Percentiles rank a stretch among this genome's conserved stretches.
Evolutionary conservation across 2,113 vertebrate genomes (phyloP).

Genomic region (Dicerorhinus sumatrensis): DNA sequence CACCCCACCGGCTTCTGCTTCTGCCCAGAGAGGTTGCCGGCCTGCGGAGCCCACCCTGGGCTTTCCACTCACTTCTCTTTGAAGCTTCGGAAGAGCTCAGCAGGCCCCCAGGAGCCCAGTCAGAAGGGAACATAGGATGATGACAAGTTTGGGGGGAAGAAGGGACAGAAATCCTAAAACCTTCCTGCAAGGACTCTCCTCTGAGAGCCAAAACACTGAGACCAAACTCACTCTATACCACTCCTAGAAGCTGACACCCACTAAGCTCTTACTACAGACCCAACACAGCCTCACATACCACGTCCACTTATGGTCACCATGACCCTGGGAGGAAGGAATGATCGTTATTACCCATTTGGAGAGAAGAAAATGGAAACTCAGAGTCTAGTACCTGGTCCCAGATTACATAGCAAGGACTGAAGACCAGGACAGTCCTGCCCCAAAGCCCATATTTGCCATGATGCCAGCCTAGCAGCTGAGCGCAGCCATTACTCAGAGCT

Average conservation of each 20-base stretch:
- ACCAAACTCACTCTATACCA: neutral
- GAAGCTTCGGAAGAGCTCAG: neutral
- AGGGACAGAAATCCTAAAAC: neutral
- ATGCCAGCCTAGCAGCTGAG: rapidly evolving
- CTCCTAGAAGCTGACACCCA: neutral
- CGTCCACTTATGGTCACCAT: rapidly evolving
- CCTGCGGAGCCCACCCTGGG: neutral
- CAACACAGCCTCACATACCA: rapidly evolving
- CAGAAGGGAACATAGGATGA: neutral
- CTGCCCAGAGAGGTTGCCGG: rapidly evolving
- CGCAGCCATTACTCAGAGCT: rapidly evolving
- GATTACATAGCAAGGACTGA: neutral
- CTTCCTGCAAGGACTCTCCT: neutral
- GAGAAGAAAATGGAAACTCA: neutral
- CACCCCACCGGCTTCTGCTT: neutral
- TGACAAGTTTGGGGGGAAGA: neutral
- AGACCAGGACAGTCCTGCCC: neutral
- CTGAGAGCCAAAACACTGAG: neutral
- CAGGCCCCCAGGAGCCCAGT: neutral
- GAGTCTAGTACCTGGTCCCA: neutral
- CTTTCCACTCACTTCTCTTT: neutral
- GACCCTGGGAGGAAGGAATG: neutral
- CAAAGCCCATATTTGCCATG: neutral
- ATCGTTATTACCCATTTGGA: neutral
- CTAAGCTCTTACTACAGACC: neutral